These are phyloP conservation scores for Cyaniris semiargus DNA, from an alignment of 2,888 invertebrate species.

Conservation along the genomic window DNA sequence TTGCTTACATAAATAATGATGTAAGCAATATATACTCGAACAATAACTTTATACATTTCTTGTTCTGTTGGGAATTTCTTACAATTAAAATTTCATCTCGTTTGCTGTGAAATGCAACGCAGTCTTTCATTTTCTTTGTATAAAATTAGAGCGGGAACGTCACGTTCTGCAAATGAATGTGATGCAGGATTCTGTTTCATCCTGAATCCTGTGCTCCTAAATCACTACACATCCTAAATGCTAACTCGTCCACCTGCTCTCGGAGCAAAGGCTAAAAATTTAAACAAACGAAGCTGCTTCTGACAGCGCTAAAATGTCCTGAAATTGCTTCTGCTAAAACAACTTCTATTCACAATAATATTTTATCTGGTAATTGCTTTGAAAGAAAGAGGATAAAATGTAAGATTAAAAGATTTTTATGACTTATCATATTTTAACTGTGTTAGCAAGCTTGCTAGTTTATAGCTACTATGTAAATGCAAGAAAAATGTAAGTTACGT, in stretches of 20 bases:
- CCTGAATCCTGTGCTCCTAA: conserved; percentile 7
- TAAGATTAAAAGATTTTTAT: no score
- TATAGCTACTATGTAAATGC: no score
- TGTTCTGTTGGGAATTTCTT: not conserved
- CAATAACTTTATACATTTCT: not conserved
- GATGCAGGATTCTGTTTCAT: conserved; percentile 30
- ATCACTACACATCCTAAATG: conserved; percentile 20
- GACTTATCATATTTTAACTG: no score
- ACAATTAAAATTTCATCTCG: conserved; percentile 10
- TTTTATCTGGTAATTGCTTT: not conserved
- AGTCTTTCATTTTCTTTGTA: conserved; percentile 47
- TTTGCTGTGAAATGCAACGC: conserved; percentile 36
- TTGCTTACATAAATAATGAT: no score
- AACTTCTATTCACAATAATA: not conserved
- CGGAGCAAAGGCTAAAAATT: not conserved
- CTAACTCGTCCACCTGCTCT: conserved; percentile 16
- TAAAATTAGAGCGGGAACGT: conserved; percentile 48
- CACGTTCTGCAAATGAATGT: conserved; percentile 44
- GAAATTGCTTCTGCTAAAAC: not conserved
- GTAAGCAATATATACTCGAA: not conserved
- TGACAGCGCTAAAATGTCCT: not conserved
- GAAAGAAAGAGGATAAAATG: no score
- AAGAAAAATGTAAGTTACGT: no score
- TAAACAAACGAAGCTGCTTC: not conserved
- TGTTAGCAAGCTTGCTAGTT: no score